Evolutionary conservation across 2,888 invertebrate genomes (phyloP), one percentile per base, ranked within the genome.

Genomic region (Notocelia uddmanniana): DNA sequence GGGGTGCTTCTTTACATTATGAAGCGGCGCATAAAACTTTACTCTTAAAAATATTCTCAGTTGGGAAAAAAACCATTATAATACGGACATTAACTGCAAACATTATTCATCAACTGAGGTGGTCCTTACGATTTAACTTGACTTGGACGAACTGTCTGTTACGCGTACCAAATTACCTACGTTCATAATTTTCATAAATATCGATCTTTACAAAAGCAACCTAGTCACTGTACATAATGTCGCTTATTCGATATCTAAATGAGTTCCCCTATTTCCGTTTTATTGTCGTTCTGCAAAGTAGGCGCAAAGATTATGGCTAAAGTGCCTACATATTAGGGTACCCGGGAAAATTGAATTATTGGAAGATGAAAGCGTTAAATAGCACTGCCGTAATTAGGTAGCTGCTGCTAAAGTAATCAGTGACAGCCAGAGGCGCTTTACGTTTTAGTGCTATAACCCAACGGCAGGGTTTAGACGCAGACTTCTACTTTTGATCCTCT

Each of bases 351-450:
- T 78, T 75, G 63, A 74, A 71, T 82, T 83, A 83, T 77, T 73
- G 74, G 76, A 73, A 80, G 83, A 82, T 83, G 83, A 84, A 81
- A 81, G 81, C 78, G 75, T 79, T 78, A 72, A 68, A 71, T 50
- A 74, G 69, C 78, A 78, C 78, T 81, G 80, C 81, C 77, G 79
- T 68, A 85, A 85, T 87, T 84, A 83, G 70, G 70, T 58, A 69
- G 80, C 79, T 75, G 80, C 79, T 75, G 80, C 76, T 86, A 85
- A 86, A 81, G 82, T 79, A 85, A 86, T 87, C 82, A 84, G 76
- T 74, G 69, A 73, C 73, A 74, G 73, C 74, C 76, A 68, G 74
- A 66, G 75, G 66, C 62, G 68, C 60, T 71, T 69, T 64, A 62
- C 67, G 70, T 68, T 70, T 66, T 73, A 69, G 58, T 68, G 59